A percentile compares a stretch with the other conserved stretches of the same genome.
Conservation (phyloP, 2,113 vertebrate genomes). For the Sphaerodactylus townsendi region DNA sequence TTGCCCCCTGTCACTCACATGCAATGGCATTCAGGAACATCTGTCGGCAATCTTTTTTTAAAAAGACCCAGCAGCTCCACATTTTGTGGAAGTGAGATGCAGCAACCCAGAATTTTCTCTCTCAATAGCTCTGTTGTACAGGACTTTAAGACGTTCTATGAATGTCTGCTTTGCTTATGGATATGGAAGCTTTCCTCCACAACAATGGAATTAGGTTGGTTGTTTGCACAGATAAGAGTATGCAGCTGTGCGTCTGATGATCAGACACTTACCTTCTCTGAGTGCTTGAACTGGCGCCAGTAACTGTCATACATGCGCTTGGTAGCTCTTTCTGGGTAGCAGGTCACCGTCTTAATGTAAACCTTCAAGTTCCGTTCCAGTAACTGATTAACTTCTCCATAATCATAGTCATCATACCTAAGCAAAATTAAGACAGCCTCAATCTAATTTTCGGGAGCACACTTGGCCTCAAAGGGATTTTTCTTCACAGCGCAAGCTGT, state of each 20-base stretch:
- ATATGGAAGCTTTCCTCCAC: background rate
- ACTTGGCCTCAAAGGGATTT: background rate
- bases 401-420: slow-evolving; percentile 89
- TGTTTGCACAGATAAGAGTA: background rate
- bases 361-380: slow-evolving; percentile 88
- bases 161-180: background rate
- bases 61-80: no score
- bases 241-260: background rate
- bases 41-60: background rate
- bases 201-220: background rate
- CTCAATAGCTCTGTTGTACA: background rate
- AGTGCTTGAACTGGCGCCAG: slow-evolving; percentile 88
- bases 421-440: slow-evolving; percentile 31
- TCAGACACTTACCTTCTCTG: slow-evolving; percentile 78
- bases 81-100: background rate
- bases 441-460: slow-evolving; percentile 5
- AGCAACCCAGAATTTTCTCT: background rate
- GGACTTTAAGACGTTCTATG: background rate
- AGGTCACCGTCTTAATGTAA: slow-evolving; percentile 90
- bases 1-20: background rate
- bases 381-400: slow-evolving; percentile 88
- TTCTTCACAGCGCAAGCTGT: background rate
- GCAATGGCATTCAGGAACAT: background rate
- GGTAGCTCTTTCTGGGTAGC: slow-evolving; percentile 86
- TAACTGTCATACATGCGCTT: slow-evolving; percentile 87